A percentile compares a stretch with the other conserved stretches of the same genome.
Evolutionary conservation across 2,113 vertebrate species (phyloP).

Genomic region (Caranx ignobilis): DNA sequence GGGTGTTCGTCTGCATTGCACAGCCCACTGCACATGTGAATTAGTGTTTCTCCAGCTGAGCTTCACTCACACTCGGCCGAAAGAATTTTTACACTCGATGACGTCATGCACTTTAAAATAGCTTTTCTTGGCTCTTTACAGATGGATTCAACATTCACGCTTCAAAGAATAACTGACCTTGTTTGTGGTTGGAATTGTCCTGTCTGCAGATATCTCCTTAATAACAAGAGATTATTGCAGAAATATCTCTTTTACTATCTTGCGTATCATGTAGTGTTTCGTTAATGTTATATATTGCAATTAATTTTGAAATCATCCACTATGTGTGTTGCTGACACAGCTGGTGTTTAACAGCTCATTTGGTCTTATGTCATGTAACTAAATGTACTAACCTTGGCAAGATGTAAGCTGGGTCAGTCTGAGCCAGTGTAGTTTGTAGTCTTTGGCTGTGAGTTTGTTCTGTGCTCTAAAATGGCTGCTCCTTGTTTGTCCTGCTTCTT

Average conservation of each 20-base stretch:
- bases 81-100: no score
- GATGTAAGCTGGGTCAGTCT: background rate
- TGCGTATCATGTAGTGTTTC: no score
- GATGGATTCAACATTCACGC: background rate
- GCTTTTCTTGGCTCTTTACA: background rate
- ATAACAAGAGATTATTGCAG: background rate
- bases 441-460: background rate
- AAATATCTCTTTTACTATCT: background rate
- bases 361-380: no score
- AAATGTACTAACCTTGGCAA: background rate
- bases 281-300: background rate
- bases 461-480: background rate
- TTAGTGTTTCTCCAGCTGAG: background rate
- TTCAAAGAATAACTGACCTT: background rate
- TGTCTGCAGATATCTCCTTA: background rate
- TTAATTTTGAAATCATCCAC: background rate
- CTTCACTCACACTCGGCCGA: no score
- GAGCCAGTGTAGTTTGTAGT: background rate
- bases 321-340: background rate
- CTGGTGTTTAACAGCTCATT: background rate
- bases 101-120: no score
- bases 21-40: background rate
- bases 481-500: constrained; percentile 33
- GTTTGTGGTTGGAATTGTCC: background rate
- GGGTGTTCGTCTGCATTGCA: background rate